Percentiles rank a stretch among this genome's conserved stretches.
These are phyloP conservation scores for Drosophila repletoides DNA, from an alignment of 1,140 invertebrate genomes.

Conservation along the genomic window DNA sequence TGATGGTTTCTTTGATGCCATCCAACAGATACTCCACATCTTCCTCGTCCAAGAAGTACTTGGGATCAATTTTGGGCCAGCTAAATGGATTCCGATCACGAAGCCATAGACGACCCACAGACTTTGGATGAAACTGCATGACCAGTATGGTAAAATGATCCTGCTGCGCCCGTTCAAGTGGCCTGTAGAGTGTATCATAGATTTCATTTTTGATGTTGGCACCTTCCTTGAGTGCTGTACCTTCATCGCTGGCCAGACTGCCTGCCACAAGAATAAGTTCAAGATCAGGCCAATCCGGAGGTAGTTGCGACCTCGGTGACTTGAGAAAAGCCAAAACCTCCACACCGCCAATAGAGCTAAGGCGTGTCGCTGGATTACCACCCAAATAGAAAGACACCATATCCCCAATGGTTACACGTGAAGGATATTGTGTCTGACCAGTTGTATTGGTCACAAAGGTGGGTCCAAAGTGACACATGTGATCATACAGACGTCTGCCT, in stretches of 20 bases:
- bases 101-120: conserved; percentile 87
- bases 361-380: conserved; percentile 83
- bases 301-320: conserved; percentile 84
- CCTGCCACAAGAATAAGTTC: conserved; percentile 85
- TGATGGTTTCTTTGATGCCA: conserved; percentile 86
- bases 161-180: conserved; percentile 83
- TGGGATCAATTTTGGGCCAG: conserved; percentile 89
- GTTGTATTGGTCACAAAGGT: conserved; percentile 84
- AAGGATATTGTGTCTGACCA: conserved; percentile 54
- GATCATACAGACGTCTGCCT: conserved; percentile 89
- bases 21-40: conserved; percentile 88
- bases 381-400: conserved; percentile 82
- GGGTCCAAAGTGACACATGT: conserved; percentile 87
- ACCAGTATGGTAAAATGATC: conserved; percentile 87
- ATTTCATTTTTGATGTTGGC: conserved; percentile 84
- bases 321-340: conserved; percentile 87
- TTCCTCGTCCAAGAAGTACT: conserved; percentile 87
- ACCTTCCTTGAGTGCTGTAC: conserved; percentile 84
- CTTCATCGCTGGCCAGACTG: conserved; percentile 86
- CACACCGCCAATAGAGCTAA: conserved; percentile 84
- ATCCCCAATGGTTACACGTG: conserved; percentile 80
- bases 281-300: conserved; percentile 85
- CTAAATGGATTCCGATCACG: conserved; percentile 88
- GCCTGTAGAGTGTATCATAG: conserved; percentile 84
- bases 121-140: conserved; percentile 89